Percentiles rank a stretch among this genome's conserved stretches.
These are phyloP conservation scores for Ectropis crepuscularia DNA, from an alignment of 2,888 invertebrate genomes.

Conservation along the genomic window DNA sequence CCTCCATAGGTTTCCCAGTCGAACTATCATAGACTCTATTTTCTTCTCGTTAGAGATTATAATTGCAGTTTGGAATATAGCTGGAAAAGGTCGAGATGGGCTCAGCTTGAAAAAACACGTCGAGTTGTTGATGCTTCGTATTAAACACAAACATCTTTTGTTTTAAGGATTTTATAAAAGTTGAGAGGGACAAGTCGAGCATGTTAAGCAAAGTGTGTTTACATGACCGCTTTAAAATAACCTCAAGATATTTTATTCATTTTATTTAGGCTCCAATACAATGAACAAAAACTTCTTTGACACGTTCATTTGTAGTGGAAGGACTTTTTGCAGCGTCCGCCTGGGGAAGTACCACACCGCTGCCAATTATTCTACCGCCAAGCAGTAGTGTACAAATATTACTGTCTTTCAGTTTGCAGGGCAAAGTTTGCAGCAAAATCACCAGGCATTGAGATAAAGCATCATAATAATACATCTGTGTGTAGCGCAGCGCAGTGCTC, in stretches of 20 bases:
- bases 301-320: too few species aligned
- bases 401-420: too few species aligned
- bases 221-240: background rate
- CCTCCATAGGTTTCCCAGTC: slow-evolving; percentile 49
- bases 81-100: slow-evolving; percentile 42
- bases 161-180: slow-evolving; percentile 32
- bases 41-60: slow-evolving; percentile 41
- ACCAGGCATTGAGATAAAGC: too few species aligned
- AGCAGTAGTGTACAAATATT: too few species aligned
- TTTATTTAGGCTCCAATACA: too few species aligned
- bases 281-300: too few species aligned
- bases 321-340: too few species aligned
- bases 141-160: slow-evolving; percentile 43
- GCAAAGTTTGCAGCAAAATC: too few species aligned
- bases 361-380: too few species aligned
- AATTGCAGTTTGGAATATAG: slow-evolving; percentile 44
- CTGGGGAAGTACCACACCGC: too few species aligned
- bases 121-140: slow-evolving; percentile 40
- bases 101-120: slow-evolving; percentile 38
- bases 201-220: background rate
- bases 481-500: too few species aligned
- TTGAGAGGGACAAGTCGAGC: slow-evolving; percentile 1
- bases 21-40: slow-evolving; percentile 43
- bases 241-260: background rate
- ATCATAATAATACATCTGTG: too few species aligned